These are phyloP conservation scores for Centropristis striata DNA, from an alignment of 2,113 vertebrate species.

Conservation along the genomic window DNA sequence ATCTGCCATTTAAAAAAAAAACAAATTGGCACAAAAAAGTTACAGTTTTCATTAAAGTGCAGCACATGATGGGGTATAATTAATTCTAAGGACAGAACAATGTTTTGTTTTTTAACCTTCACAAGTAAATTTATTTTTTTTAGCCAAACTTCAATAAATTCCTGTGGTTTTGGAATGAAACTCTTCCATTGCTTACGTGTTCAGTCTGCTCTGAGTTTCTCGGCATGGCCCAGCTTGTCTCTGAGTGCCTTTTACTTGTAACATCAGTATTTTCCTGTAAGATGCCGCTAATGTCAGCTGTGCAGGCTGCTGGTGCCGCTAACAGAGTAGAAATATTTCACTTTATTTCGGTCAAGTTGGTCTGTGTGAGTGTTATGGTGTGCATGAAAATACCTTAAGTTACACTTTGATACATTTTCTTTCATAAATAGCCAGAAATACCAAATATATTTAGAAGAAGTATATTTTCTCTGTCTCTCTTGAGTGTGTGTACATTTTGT, in stretches of 20 bases:
- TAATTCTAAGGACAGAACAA: background rate
- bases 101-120: background rate
- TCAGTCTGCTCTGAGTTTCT: slow-evolving; percentile 44
- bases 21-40: background rate
- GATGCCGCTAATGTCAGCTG: slow-evolving; percentile 56
- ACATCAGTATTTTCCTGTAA: slow-evolving; percentile 54
- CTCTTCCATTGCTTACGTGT: slow-evolving; percentile 42
- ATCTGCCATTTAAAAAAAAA: background rate
- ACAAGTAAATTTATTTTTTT: slow-evolving; percentile 24
- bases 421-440: slow-evolving; percentile 43
- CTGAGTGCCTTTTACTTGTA: slow-evolving; percentile 75
- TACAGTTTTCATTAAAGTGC: background rate
- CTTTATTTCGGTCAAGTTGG: background rate
- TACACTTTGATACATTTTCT: slow-evolving; percentile 33
- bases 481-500: slow-evolving; percentile 59
- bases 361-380: slow-evolving; percentile 41
- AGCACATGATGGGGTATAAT: slow-evolving; percentile 11
- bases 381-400: slow-evolving; percentile 47
- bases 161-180: slow-evolving; percentile 47
- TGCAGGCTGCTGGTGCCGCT: slow-evolving; percentile 36
- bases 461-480: slow-evolving; percentile 55
- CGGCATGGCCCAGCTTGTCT: slow-evolving; percentile 62
- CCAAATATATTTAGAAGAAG: slow-evolving; percentile 66
- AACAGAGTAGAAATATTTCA: slow-evolving; percentile 31
- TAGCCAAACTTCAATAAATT: background rate